Evolutionary conservation across 2,888 invertebrate species (phyloP).

Genomic region (Aphrophora alni): DNA sequence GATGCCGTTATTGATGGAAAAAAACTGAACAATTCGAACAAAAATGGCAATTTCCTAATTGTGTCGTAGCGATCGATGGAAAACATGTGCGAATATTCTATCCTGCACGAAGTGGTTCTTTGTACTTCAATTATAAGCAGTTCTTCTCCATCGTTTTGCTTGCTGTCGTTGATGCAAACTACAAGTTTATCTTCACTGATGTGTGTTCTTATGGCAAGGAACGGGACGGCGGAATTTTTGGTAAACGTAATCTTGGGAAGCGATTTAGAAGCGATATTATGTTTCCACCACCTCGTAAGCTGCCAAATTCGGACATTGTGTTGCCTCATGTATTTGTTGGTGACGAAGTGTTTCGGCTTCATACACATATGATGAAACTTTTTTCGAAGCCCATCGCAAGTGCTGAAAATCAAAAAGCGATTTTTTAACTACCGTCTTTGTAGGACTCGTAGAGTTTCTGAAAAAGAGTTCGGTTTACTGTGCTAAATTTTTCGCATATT

Average conservation of each 20-base stretch:
- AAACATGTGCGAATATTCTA: background rate
- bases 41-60: background rate
- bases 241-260: background rate
- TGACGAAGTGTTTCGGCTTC: background rate
- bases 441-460: too few species aligned
- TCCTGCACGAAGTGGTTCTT: background rate
- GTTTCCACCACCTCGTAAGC: background rate
- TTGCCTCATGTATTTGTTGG: background rate
- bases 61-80: background rate
- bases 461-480: too few species aligned
- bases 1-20: too few species aligned
- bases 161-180: background rate
- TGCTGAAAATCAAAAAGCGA: too few species aligned
- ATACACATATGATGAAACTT: background rate
- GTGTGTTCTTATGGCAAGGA: background rate
- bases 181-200: background rate
- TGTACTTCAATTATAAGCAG: background rate
- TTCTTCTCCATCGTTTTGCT: background rate
- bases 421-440: too few species aligned
- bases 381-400: too few species aligned
- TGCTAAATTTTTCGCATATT: too few species aligned
- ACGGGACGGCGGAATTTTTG: background rate
- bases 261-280: background rate
- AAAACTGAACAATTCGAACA: too few species aligned
- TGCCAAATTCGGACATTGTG: background rate